These are phyloP conservation scores for Neria commutata DNA, from an alignment of 2,888 invertebrate genomes.

Conservation along the genomic window DNA sequence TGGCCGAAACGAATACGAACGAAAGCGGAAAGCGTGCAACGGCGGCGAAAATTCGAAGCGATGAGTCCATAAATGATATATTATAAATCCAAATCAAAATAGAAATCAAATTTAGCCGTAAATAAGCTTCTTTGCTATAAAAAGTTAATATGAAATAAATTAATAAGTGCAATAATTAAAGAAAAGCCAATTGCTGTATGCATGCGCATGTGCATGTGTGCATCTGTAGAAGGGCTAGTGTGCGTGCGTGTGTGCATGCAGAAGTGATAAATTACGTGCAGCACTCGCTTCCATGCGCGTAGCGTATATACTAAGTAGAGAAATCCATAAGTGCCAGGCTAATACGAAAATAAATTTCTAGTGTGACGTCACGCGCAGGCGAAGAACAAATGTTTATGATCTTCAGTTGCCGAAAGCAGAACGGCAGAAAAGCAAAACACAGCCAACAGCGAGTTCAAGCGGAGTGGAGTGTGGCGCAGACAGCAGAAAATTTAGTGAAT, in stretches of 20 bases:
- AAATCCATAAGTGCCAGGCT: too few relatives aligned
- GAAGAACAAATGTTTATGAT: background rate
- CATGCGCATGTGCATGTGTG: too few relatives aligned
- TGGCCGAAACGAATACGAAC: slow-evolving; percentile 20
- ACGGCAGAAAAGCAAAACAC: background rate
- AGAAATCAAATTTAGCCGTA: too few relatives aligned
- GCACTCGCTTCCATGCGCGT: too few relatives aligned
- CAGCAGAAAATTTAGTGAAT: background rate
- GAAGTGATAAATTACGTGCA: too few relatives aligned
- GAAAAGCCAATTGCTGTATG: too few relatives aligned
- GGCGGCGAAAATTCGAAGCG: slow-evolving; percentile 7
- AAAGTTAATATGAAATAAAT: background rate
- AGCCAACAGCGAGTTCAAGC: background rate
- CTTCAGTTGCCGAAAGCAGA: background rate
- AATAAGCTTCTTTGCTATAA: background rate
- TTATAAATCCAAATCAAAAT: slow-evolving; percentile 16
- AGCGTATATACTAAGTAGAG: too few relatives aligned
- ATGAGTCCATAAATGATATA: slow-evolving; percentile 28
- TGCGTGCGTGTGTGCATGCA: too few relatives aligned
- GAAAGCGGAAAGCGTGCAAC: slow-evolving; percentile 5
- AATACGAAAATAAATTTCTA: background rate
- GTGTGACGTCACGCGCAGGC: background rate
- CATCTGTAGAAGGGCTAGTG: too few relatives aligned
- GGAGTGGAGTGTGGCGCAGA: background rate
- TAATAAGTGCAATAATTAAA: too few relatives aligned